Evolutionary conservation across 1,140 invertebrate species (phyloP), one percentile per base, ranked within the genome.

Genomic region (Neodiprion pinetum): DNA sequence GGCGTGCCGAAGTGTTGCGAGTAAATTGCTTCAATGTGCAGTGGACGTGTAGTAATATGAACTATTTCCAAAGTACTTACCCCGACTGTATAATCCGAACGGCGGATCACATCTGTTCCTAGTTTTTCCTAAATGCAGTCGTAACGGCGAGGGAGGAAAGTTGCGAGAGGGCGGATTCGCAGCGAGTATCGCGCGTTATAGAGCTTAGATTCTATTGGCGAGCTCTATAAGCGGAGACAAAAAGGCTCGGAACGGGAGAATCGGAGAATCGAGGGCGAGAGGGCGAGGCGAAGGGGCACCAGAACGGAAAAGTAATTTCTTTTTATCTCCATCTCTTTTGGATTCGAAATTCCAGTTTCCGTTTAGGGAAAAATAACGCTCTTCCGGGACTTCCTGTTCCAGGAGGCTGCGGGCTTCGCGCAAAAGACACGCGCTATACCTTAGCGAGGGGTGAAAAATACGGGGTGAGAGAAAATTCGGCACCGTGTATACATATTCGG

Each of bases 271-370:
- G 4, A 61, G 11, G 11, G n/a, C 9, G 11, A 17, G 53, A 61
- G n/a, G 53, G n/a, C 4, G 9, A 61, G 9, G 53, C 53, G 11
- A 61, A 61, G 53, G 9, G n/a, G n/a, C 11, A 61, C 53, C 28
- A 40, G 28, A 40, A 40, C 28, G 28, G 28, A 40, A 40, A 40
- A 40, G 28, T 40, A 40, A 40, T 40, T 40, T 61, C 53, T 61
- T 61, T 61, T 61, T 14, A 61, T 61, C 53, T 61, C 53, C 53
- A 61, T 61, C 53, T 61, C n/a, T 17, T 7, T 12, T 17, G 7
- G 53, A 12, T 61, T 61, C 53, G 53, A 61, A 61, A 61, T 61
- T 61, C 53, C 53, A 14, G 53, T 61, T 61, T 61, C 53, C 53
- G 53, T 61, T 61, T 5, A 61, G 53, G 53, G 53, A 61, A 61